Conservation (phyloP, 2,888 invertebrate genomes). For the Cephus nigrinus region DNA sequence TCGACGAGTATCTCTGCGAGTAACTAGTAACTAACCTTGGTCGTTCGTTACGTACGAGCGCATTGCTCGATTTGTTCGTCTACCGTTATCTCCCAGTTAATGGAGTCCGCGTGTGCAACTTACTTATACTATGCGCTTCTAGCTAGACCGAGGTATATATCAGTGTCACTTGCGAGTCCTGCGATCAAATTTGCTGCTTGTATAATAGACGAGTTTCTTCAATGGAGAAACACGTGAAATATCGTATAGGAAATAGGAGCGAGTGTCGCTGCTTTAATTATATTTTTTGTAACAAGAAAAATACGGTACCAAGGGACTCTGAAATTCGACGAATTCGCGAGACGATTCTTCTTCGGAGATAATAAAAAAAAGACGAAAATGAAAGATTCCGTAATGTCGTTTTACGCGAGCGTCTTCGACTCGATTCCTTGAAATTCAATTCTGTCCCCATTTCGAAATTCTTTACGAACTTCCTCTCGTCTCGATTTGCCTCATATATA, state of each 20-base stretch:
- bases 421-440: background rate
- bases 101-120: background rate
- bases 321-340: background rate
- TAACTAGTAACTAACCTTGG: conserved; percentile 11
- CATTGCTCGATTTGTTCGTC: conserved; percentile 4
- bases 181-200: too few relatives aligned
- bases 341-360: background rate
- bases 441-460: background rate
- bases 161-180: too few relatives aligned
- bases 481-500: background rate
- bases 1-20: background rate
- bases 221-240: background rate
- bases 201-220: background rate
- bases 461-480: background rate
- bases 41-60: background rate
- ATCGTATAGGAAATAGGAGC: background rate
- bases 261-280: background rate
- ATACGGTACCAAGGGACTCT: too few relatives aligned
- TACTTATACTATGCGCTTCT: background rate
- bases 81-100: conserved; percentile 8
- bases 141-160: background rate
- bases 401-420: background rate
- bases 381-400: background rate
- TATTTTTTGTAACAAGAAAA: background rate
- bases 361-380: background rate